A percentile compares a stretch with the other conserved stretches of the same genome.
Evolutionary conservation across 2,888 invertebrate species (phyloP).

Genomic region (Netelia virgata): DNA sequence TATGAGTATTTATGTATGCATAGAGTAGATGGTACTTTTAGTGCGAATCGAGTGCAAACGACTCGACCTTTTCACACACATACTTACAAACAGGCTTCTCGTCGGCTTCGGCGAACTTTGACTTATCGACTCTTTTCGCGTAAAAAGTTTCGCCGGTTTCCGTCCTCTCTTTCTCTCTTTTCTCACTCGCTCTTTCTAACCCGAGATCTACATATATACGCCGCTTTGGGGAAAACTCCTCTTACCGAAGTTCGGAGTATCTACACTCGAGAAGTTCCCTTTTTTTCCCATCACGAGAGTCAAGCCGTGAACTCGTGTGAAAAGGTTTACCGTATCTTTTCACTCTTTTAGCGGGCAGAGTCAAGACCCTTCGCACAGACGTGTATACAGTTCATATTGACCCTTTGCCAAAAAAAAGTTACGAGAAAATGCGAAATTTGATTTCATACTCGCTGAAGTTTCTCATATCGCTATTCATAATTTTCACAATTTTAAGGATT

Average conservation of each 20-base stretch:
- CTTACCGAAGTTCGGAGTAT: conserved; percentile 26
- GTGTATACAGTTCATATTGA: conserved; percentile 17
- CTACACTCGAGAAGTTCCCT: conserved; percentile 46
- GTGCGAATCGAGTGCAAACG: conserved; percentile 59
- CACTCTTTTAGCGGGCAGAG: conserved; percentile 23
- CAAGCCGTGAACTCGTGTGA: conserved; percentile 43
- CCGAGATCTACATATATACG: neutral
- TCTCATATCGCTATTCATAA: neutral
- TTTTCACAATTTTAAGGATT: neutral
- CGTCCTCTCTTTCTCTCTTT: conserved; percentile 5
- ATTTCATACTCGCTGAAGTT: neutral
- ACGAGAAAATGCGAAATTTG: neutral
- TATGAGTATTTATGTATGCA: neutral
- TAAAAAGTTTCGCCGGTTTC: conserved; percentile 59
- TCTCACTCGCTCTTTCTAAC: conserved; percentile 7
- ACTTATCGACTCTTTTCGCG: conserved; percentile 62
- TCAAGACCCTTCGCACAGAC: conserved; percentile 12
- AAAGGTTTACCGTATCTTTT: conserved; percentile 54
- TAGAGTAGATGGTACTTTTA: conserved; percentile 45
- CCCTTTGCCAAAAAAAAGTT: neutral
- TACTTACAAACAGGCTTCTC: conserved; percentile 19
- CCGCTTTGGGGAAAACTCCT: conserved; percentile 41
- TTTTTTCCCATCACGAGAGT: conserved; percentile 2
- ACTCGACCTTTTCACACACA: conserved; percentile 50
- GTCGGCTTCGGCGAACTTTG: conserved; percentile 60